A percentile compares a stretch with the other conserved stretches of the same genome.
These are phyloP conservation scores for Flabesymbios commensalis DNA, from an alignment of 2,888 invertebrate species.

Conservation along the genomic window DNA sequence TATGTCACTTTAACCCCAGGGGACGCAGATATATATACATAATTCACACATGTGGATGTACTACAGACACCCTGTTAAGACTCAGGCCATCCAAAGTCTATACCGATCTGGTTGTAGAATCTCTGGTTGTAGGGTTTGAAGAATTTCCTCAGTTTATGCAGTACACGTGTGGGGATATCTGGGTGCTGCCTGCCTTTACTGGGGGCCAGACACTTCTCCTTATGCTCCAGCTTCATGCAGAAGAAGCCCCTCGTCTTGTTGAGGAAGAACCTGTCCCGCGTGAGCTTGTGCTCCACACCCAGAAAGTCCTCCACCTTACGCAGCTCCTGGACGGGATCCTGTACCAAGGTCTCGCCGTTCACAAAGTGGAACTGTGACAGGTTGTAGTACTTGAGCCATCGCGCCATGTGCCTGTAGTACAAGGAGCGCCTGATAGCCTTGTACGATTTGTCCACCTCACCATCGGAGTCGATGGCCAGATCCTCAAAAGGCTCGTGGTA, in stretches of 20 bases:
- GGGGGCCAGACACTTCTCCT: constrained; percentile 87
- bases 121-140: constrained; percentile 50
- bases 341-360: constrained; percentile 66
- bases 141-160: constrained; percentile 45
- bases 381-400: constrained; percentile 91
- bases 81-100: constrained; percentile 86
- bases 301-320: constrained; percentile 53
- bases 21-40: too few relatives aligned
- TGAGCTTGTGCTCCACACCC: constrained; percentile 48
- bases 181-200: constrained; percentile 87
- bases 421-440: constrained; percentile 62
- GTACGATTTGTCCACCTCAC: constrained; percentile 61
- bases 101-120: constrained; percentile 80
- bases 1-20: too few relatives aligned
- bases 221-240: constrained; percentile 68
- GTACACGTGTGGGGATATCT: constrained; percentile 74
- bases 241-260: constrained; percentile 96
- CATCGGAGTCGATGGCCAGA: constrained; percentile 56
- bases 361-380: constrained; percentile 90
- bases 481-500: constrained; percentile 54
- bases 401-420: constrained; percentile 74
- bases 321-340: constrained; percentile 53
- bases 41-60: too few relatives aligned
- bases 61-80: too few relatives aligned
- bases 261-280: constrained; percentile 87